Evolutionary conservation across 1,140 invertebrate genomes (phyloP), one percentile per base, ranked within the genome.

Genomic region (Caenorhabditis tropicalis): DNA sequence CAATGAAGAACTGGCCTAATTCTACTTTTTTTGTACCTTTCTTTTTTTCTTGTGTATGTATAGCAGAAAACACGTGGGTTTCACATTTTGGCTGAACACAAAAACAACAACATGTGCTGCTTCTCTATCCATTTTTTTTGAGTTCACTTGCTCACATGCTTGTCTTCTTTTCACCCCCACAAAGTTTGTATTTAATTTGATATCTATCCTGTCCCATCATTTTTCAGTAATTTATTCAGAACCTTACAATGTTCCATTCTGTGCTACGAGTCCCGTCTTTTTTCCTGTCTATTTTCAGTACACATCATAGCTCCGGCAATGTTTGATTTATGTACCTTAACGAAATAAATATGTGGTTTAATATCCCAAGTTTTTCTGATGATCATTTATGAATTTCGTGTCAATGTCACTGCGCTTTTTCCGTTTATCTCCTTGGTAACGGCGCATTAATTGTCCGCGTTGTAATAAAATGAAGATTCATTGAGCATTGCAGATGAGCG

Each of bases 371-470:
- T 24, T 43, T 10, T 6, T 24, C 7, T 43, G 3, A n/a, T 39
- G 12, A n/a, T 33, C 58, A 15, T 31, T 36, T 29, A 21, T 7
- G 10, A 31, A 29, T 65, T 65, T 43, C 21, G 36, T 74, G 65
- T 74, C n/a, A 74, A 74, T 43, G 65, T 39, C 65, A 74, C 36
- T 74, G 65, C 65, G 36, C 36, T n/a, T 10, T 4, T 21, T 21
- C n/a, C 65, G 65, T 74, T 33, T 74, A 74, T 74, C 65, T 74
- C 65, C 65, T 74, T 74, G 65, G 65, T 24, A 74, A 74, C 65
- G 29, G 5, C 24, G 16, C 16, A 46, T 24, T 24, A 10, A 43
- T 43, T 43, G 5, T 43, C 12, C 5, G 39, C 5, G 39, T 43
- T 5, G 39, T 6, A 43, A 43, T 43, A 24, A 4, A 1, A 36